A percentile compares a stretch with the other conserved stretches of the same genome.
These are phyloP conservation scores for Halcyon smyrnensis DNA, from an alignment of 2,797 vertebrate genomes.

Conservation along the genomic window DNA sequence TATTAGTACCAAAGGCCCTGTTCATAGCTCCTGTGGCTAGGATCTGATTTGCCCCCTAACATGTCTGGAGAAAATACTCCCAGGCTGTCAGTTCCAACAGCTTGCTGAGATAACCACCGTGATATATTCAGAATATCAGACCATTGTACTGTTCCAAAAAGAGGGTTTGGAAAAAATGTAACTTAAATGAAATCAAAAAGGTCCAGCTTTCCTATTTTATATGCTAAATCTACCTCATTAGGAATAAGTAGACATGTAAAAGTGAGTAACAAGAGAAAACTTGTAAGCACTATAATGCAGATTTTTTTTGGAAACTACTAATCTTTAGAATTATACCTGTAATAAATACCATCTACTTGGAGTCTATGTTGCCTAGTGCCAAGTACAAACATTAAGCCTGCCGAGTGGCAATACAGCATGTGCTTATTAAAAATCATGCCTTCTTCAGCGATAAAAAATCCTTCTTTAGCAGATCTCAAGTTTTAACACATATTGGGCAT, in stretches of 20 bases:
- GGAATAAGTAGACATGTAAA: not conserved
- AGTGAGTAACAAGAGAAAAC: not conserved
- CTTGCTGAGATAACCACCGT: not conserved
- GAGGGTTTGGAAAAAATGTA: not conserved
- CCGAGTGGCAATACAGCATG: not conserved
- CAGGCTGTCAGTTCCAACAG: not conserved
- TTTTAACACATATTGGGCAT: conserved; percentile 13
- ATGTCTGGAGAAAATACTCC: not conserved
- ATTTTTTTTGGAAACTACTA: not conserved
- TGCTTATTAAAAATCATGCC: not conserved
- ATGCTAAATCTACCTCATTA: not conserved
- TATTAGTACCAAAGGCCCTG: not conserved
- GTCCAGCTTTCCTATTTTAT: not conserved
- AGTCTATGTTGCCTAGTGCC: conserved; percentile 37
- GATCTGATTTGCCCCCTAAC: not conserved
- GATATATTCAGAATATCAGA: not conserved
- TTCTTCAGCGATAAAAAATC: conserved; percentile 37
- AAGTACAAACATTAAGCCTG: conserved; percentile 34
- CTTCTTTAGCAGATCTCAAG: conserved; percentile 5
- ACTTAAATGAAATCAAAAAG: not conserved
- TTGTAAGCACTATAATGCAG: not conserved
- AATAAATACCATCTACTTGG: conserved; percentile 24
- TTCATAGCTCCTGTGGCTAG: not conserved
- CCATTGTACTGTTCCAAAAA: not conserved
- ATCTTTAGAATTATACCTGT: not conserved